Evolutionary conservation across 2,113 vertebrate genomes (phyloP).

Genomic region (Vulpes ferrilata): DNA sequence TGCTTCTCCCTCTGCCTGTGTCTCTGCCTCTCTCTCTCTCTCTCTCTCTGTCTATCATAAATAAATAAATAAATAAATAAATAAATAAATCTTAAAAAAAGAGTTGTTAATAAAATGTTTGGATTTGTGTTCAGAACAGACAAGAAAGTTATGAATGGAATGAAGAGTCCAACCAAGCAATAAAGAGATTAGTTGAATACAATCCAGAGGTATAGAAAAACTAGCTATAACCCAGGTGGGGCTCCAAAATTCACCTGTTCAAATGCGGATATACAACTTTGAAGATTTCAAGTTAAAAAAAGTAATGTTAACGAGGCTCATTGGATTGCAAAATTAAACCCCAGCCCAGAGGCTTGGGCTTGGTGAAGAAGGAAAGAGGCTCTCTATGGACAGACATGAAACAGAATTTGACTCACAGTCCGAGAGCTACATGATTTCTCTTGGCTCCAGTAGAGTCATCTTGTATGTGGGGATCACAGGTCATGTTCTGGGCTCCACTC

Average conservation of each 20-base stretch:
- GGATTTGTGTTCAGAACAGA: not conserved
- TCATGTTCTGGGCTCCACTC: not conserved
- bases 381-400: rapidly evolving
- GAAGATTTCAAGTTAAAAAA: not conserved
- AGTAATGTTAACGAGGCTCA: not conserved
- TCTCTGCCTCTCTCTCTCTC: no score
- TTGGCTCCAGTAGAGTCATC: not conserved
- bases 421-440: not conserved
- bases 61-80: no score
- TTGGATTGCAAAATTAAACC: not conserved
- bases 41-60: no score
- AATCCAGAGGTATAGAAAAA: not conserved
- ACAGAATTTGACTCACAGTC: not conserved
- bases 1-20: no score
- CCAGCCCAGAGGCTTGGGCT: not conserved
- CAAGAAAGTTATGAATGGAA: not conserved
- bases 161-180: not conserved
- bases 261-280: not conserved
- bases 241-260: not conserved
- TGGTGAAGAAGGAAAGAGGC: not conserved
- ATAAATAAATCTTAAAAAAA: no score
- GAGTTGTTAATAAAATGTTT: not conserved
- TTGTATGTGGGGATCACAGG: rapidly evolving
- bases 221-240: not conserved
- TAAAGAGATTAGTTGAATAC: not conserved